These are phyloP conservation scores for Tethea ocularis DNA, from an alignment of 2,888 invertebrate genomes.

Conservation along the genomic window DNA sequence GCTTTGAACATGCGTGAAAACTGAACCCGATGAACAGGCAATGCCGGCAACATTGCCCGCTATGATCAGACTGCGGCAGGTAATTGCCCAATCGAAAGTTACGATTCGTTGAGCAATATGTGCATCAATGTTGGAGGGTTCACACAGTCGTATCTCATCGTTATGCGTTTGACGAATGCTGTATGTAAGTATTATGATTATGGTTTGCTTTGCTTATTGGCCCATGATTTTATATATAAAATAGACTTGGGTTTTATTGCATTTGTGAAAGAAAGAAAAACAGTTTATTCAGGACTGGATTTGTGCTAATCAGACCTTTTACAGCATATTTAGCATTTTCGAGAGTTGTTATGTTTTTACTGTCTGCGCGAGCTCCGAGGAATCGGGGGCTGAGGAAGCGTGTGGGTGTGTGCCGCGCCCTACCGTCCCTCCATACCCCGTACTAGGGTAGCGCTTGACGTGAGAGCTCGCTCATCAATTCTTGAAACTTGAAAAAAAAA, in stretches of 20 bases:
- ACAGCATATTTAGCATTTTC: no score
- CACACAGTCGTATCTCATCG: constrained; percentile 15
- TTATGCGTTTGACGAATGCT: not conserved
- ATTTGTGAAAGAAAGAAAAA: no score
- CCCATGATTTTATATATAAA: not conserved
- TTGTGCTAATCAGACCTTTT: no score
- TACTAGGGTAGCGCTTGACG: no score
- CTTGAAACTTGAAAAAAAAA: no score
- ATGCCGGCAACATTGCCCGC: constrained; percentile 39
- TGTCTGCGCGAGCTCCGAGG: no score
- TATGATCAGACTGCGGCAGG: constrained; percentile 53
- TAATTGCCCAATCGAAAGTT: constrained; percentile 60
- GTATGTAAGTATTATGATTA: not conserved
- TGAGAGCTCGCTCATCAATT: no score
- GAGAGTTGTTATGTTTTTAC: no score
- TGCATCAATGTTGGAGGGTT: constrained; percentile 27
- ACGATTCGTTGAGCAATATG: constrained; percentile 37
- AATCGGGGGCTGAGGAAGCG: no score
- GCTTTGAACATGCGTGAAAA: constrained; percentile 5
- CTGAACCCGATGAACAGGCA: constrained; percentile 29
- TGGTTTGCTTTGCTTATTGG: not conserved
- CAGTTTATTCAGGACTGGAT: no score
- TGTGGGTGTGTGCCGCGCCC: no score
- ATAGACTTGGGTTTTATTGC: not conserved
- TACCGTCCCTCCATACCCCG: no score